A percentile compares a stretch with the other conserved stretches of the same genome.
Conservation (phyloP, 1,140 invertebrate species). For the Octopus bimaculoides region DNA sequence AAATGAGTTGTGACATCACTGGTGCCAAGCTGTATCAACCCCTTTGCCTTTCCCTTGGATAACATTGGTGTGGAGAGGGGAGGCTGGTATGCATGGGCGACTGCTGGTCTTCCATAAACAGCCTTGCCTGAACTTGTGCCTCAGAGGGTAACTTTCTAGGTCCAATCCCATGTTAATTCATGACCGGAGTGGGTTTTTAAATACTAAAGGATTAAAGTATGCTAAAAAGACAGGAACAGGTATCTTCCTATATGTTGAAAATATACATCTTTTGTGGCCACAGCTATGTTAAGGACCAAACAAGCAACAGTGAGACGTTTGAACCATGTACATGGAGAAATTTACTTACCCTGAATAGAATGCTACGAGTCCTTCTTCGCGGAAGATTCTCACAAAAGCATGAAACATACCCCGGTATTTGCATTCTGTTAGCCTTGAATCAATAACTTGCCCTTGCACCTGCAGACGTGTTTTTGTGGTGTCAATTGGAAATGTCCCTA, state of each 20-base stretch:
- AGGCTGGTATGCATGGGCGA: too few relatives aligned
- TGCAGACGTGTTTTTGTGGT: slow-evolving; percentile 55
- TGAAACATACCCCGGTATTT: slow-evolving; percentile 90
- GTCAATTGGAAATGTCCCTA: slow-evolving; percentile 56
- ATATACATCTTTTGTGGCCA: slow-evolving; percentile 93
- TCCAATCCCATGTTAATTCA: too few relatives aligned
- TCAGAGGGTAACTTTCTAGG: too few relatives aligned
- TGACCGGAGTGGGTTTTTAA: too few relatives aligned
- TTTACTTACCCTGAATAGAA: slow-evolving; percentile 77
- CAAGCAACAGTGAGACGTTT: slow-evolving; percentile 86
- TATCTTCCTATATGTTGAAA: slow-evolving; percentile 84
- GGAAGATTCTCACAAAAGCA: slow-evolving; percentile 79
- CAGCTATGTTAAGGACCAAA: slow-evolving; percentile 88
- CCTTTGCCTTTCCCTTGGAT: too few relatives aligned
- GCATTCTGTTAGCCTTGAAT: slow-evolving; percentile 71
- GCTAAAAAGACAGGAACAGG: too few relatives aligned
- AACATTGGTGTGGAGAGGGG: too few relatives aligned
- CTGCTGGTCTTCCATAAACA: too few relatives aligned
- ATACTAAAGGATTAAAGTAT: too few relatives aligned
- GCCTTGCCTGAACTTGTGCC: too few relatives aligned
- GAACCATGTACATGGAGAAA: slow-evolving; percentile 13
- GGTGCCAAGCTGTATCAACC: too few relatives aligned
- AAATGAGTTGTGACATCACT: too few relatives aligned
- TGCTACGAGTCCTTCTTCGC: slow-evolving; percentile 75
- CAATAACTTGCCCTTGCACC: slow-evolving; percentile 58